A percentile compares a stretch with the other conserved stretches of the same genome.
phyloP scores from a whole-genome alignment of 2,113 vertebrate species.

The Istiophorus platypterus region DNA sequence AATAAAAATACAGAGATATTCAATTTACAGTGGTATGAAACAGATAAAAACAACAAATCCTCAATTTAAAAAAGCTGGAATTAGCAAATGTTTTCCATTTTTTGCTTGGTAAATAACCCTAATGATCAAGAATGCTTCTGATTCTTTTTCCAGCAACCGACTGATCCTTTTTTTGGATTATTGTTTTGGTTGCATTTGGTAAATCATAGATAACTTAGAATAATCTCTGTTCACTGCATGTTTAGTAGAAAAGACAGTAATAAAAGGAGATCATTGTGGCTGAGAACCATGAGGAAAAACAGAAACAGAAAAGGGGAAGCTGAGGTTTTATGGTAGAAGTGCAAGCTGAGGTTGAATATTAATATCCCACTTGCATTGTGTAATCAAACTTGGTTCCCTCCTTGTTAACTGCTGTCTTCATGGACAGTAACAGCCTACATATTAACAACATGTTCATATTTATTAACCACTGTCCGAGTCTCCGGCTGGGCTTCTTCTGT shows the following conservation, averaged over 20 bases:
- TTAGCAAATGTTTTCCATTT: no score
- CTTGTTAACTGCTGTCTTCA: conserved; percentile 18
- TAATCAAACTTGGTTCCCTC: conserved; percentile 19
- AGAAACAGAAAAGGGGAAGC: conserved; percentile 36
- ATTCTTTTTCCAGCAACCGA: no score
- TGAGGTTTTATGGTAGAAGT: conserved; percentile 32
- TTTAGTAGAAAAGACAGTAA: background rate
- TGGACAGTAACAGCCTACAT: background rate
- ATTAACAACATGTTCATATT: conserved; percentile 41
- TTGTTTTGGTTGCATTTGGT: no score
- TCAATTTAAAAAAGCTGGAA: no score
- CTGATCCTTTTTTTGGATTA: no score
- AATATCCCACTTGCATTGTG: conserved; percentile 23
- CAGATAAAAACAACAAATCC: no score
- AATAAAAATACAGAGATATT: no score
- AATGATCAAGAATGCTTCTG: no score
- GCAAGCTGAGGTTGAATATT: conserved; percentile 14
- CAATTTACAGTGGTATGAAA: no score
- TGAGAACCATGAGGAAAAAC: background rate
- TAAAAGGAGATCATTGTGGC: background rate
- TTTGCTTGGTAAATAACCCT: no score
- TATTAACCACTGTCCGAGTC: background rate
- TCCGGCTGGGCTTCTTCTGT: background rate
- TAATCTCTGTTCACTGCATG: background rate
- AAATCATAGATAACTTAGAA: no score